Conservation (phyloP, 2,797 vertebrate genomes). For the Iguana delicatissima region DNA sequence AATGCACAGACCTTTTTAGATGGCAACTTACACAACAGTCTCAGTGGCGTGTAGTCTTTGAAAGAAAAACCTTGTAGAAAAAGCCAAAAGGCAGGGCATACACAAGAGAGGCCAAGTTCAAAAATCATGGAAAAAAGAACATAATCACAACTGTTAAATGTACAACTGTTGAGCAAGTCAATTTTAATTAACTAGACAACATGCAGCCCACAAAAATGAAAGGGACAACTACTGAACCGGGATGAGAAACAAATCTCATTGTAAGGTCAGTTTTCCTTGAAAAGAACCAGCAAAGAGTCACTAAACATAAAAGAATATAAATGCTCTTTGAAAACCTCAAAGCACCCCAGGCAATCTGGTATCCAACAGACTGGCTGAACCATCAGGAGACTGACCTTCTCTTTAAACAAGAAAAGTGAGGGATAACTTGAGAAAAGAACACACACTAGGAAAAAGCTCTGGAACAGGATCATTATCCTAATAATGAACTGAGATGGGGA, state of each 20-base stretch:
- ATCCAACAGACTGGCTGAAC: not conserved
- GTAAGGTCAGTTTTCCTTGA: slow-evolving; percentile 29
- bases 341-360: slow-evolving; percentile 13
- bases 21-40: too few species aligned
- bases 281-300: slow-evolving; percentile 39
- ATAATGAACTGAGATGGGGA: not conserved
- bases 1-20: not conserved
- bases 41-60: not conserved
- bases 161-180: slow-evolving; percentile 13
- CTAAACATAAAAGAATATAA: slow-evolving; percentile 18
- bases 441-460: not conserved
- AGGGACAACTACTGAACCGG: slow-evolving; percentile 14
- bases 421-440: not conserved
- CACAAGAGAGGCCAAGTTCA: not conserved
- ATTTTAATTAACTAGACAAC: slow-evolving; percentile 40
- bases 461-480: not conserved
- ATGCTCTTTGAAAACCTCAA: not conserved
- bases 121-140: not conserved
- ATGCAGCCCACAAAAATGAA: not conserved
- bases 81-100: not conserved
- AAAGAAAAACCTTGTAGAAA: not conserved
- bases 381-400: not conserved
- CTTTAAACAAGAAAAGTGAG: not conserved
- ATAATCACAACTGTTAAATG: slow-evolving; percentile 21
- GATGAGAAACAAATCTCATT: slow-evolving; percentile 35